A percentile compares a stretch with the other conserved stretches of the same genome.
phyloP scores from a whole-genome alignment of 1,140 invertebrate genomes.

The Euura saliciscinereae region DNA sequence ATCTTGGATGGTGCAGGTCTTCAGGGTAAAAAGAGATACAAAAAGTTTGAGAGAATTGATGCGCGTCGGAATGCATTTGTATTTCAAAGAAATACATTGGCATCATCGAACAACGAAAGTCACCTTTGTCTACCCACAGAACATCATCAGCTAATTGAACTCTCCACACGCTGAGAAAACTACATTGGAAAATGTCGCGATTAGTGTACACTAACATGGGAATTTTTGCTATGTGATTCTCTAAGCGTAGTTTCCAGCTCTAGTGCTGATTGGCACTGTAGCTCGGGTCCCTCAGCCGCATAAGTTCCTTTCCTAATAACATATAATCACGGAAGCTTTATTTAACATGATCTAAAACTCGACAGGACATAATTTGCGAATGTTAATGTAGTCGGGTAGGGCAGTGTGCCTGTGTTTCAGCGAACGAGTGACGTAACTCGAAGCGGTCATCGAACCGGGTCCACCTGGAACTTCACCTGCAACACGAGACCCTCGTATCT shows the following conservation, averaged over 20 bases:
- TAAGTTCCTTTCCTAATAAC: too few relatives aligned
- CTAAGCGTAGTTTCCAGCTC: too few relatives aligned
- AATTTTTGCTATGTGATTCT: too few relatives aligned
- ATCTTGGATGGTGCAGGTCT: slow-evolving; percentile 21
- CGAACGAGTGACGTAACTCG: slow-evolving; percentile 35
- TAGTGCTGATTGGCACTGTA: too few relatives aligned
- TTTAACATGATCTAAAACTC: too few relatives aligned
- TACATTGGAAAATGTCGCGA: too few relatives aligned
- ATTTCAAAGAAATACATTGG: neutral
- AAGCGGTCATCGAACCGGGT: slow-evolving; percentile 39
- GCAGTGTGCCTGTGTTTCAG: neutral
- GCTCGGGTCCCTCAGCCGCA: too few relatives aligned
- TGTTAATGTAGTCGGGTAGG: neutral
- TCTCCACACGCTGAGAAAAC: too few relatives aligned
- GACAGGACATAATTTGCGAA: too few relatives aligned
- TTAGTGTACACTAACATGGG: too few relatives aligned
- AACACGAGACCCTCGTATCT: slow-evolving; percentile 9
- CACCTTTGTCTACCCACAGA: neutral
- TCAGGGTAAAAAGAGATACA: neutral
- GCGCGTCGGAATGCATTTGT: neutral
- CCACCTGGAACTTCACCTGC: slow-evolving; percentile 25
- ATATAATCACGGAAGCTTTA: too few relatives aligned
- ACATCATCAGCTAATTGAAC: neutral
- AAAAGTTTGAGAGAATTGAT: neutral
- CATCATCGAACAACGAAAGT: neutral